Base-by-base conservation (phyloP, 1,140 invertebrate species). In the Aethina tumida region DNA sequence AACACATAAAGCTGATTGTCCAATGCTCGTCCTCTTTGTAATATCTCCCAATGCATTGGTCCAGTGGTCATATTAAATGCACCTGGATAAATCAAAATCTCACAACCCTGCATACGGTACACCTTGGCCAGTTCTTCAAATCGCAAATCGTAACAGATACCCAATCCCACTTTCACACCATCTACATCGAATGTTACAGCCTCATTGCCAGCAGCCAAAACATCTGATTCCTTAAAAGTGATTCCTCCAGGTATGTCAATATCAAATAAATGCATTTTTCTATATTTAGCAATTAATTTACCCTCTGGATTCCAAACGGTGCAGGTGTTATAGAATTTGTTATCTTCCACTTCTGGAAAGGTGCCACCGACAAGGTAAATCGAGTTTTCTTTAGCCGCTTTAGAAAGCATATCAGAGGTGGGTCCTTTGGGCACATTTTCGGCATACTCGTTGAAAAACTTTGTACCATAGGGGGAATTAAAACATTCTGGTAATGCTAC, bases 1-100 rank as follows among this genome's bases (percentile, higher is more conserved):
- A 76, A 77, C 15, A 85, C 77, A 63, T 72, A 85, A 14, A 87
- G 63, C 63, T 92, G 91, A 63, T 92, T 89, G 63, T 97, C 92
- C 22, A 84, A 71, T 14, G 94, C 91, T 32, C 92, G 68, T 0
- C 75, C 69, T 26, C 84, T 70, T 42, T 78, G 74, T 3, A 97
- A 64, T 2, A 95, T 62, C 52, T 92, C 84, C 91, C 91, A 97
- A 59, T 96, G 92, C 7, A 84, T 62, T 1, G 90, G 90, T 0
- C 93, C 93, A 1, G 92, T 96, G 7, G 86, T 94, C 81, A 92
- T 87, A 63, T 94, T 96, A 58, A 96, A 97, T 8, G 91, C 91
- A 2, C 85, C 86, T 82, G 49, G 43, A 47, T 56, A 59, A 34
- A 56, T 45, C 10, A 60, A 34, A 21, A 59, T 16, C 46, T 55